These are phyloP conservation scores for Sebastes fasciatus DNA, from an alignment of 2,113 vertebrate genomes.

Conservation along the genomic window DNA sequence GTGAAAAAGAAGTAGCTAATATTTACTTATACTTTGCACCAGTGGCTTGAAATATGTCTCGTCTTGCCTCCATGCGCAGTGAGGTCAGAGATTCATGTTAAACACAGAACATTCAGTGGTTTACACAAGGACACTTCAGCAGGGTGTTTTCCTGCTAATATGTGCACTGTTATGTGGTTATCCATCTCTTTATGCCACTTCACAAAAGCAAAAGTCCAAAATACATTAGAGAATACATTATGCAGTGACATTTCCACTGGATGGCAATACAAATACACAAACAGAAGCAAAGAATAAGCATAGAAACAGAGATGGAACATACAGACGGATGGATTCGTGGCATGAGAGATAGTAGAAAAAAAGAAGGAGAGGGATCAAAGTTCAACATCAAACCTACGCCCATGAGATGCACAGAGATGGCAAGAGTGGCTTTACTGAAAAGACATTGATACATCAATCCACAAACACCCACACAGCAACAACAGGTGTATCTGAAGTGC, in stretches of 20 bases:
- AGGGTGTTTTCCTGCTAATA: background rate
- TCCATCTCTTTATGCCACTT: background rate
- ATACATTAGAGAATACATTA: background rate
- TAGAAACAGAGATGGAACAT: background rate
- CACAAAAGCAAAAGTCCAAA: background rate
- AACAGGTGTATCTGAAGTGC: slow-evolving; percentile 38
- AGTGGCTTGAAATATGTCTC: background rate
- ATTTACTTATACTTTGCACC: background rate
- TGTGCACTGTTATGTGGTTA: background rate
- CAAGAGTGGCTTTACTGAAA: background rate
- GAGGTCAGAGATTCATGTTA: background rate
- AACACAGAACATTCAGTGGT: background rate
- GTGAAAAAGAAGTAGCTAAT: background rate
- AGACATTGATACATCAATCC: background rate
- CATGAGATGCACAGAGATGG: slow-evolving; percentile 12
- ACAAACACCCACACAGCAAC: slow-evolving; percentile 18
- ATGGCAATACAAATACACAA: background rate
- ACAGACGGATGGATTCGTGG: background rate
- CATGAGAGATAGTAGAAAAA: background rate
- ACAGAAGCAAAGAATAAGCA: background rate
- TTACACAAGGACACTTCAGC: background rate
- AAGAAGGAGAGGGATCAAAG: background rate
- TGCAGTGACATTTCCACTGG: background rate
- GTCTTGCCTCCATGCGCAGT: background rate
- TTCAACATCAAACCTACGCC: slow-evolving; percentile 20